Conservation (phyloP, 1,140 invertebrate species). For the Apis florea region DNA sequence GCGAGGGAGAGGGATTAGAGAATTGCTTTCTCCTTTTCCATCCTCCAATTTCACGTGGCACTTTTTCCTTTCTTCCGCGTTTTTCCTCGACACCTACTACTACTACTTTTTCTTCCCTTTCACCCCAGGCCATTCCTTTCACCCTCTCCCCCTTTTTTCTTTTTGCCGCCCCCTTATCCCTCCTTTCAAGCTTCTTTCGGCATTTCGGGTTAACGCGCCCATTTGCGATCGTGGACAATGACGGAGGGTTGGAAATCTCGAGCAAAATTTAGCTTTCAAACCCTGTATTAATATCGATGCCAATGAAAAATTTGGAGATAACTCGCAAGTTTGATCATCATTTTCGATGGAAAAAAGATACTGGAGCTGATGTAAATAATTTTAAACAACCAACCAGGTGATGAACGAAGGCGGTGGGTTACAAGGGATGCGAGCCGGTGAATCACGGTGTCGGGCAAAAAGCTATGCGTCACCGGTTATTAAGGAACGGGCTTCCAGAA, state of each 20-base stretch:
- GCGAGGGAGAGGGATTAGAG: background rate
- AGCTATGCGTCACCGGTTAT: conserved; percentile 58
- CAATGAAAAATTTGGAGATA: too few relatives aligned
- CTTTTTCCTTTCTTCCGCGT: background rate
- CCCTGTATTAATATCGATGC: too few relatives aligned
- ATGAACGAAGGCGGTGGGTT: too few relatives aligned
- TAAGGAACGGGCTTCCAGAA: conserved; percentile 38
- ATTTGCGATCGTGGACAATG: conserved; percentile 37
- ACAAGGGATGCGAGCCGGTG: conserved; percentile 48
- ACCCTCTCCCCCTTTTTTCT: conserved; percentile 9
- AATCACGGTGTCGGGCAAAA: conserved; percentile 49
- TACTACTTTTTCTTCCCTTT: conserved; percentile 31
- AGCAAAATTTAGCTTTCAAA: background rate
- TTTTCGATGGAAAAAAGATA: too few relatives aligned
- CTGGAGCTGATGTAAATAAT: too few relatives aligned
- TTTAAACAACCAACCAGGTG: too few relatives aligned
- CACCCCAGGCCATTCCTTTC: conserved; percentile 9
- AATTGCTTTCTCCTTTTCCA: background rate
- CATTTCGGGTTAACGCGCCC: conserved; percentile 17
- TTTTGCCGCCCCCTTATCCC: conserved; percentile 16
- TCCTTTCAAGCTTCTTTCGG: conserved; percentile 24
- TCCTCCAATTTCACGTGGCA: background rate
- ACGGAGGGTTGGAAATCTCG: conserved; percentile 25
- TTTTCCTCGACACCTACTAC: background rate
- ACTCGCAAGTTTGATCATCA: too few relatives aligned